Percentiles rank a stretch among this genome's conserved stretches.
Conservation (phyloP, 1,140 invertebrate species). For the Caerostris darwini region DNA sequence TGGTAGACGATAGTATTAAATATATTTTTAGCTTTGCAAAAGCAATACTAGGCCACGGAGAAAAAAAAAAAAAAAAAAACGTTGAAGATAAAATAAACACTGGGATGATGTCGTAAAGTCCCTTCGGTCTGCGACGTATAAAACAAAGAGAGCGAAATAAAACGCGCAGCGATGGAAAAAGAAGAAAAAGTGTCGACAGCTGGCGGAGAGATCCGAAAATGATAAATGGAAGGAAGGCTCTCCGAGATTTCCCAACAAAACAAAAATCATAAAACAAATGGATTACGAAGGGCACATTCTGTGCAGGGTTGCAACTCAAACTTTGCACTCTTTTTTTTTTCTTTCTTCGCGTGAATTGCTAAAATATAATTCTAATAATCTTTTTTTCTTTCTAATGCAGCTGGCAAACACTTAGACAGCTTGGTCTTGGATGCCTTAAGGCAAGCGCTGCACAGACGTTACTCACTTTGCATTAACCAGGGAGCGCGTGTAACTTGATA, state of each 20-base stretch:
- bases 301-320: neutral
- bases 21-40: no score
- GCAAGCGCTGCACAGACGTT: no score
- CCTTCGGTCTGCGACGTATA: neutral
- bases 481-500: no score
- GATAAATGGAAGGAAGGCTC: conserved; percentile 38
- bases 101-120: neutral
- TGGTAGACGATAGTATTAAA: no score
- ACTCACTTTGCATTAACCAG: no score
- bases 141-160: conserved; percentile 7
- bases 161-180: neutral
- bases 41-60: no score
- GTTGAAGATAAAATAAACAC: conserved; percentile 1
- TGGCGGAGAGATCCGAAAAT: conserved; percentile 38
- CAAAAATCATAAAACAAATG: conserved; percentile 41
- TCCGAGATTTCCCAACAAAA: neutral
- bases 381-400: no score
- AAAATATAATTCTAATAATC: no score
- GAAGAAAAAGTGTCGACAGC: conserved; percentile 55
- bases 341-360: neutral
- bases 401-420: no score
- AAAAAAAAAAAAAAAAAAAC: neutral
- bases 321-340: neutral
- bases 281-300: neutral
- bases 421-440: no score